Evolutionary conservation across 2,888 invertebrate genomes (phyloP).

Genomic region (Drosophila mercatorum): DNA sequence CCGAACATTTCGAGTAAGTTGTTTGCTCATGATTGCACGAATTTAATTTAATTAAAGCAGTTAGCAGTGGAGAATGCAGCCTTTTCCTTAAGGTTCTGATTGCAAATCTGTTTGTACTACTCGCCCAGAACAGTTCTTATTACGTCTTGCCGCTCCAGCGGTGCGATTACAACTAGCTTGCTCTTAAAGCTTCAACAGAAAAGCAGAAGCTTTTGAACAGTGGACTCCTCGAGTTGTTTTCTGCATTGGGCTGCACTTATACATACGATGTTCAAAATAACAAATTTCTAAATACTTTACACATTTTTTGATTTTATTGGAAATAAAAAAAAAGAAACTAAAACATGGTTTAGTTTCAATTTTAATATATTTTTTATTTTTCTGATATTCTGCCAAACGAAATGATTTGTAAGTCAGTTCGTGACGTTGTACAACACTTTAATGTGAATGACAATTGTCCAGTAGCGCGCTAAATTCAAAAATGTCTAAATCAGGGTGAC

Average conservation of each 20-base stretch:
- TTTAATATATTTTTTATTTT: neutral
- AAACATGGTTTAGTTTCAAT: neutral
- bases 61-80: neutral
- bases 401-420: neutral
- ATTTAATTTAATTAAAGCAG: neutral
- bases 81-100: neutral
- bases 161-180: constrained; percentile 45
- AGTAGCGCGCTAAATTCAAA: constrained; percentile 6
- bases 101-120: neutral
- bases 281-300: neutral
- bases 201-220: constrained; percentile 34
- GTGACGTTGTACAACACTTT: constrained; percentile 11
- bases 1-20: constrained; percentile 52
- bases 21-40: constrained; percentile 61
- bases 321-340: neutral
- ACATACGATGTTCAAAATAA: neutral
- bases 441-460: neutral
- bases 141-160: constrained; percentile 41
- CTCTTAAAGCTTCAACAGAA: constrained; percentile 27
- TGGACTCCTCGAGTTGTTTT: neutral
- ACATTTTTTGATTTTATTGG: neutral
- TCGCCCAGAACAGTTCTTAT: neutral
- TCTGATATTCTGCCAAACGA: neutral
- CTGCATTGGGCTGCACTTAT: neutral
- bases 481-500: neutral